Percentiles rank a stretch among this genome's conserved stretches.
Evolutionary conservation across 1,140 invertebrate species (phyloP).

Genomic region (Bradynema listronoti): DNA sequence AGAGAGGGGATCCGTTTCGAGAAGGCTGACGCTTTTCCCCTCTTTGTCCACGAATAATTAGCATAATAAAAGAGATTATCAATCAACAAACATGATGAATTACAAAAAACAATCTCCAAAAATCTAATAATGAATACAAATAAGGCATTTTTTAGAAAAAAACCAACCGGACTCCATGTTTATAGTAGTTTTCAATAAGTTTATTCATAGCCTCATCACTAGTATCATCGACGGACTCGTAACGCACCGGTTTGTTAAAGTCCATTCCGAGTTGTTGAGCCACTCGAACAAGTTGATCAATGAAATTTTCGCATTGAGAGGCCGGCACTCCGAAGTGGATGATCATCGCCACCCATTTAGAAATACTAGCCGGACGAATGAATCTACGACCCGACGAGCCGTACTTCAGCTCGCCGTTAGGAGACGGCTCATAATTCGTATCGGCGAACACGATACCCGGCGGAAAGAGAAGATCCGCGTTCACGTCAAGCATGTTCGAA

Average conservation of each 20-base stretch:
- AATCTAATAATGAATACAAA: too few species aligned
- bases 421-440: constrained; percentile 16
- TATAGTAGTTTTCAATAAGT: too few species aligned
- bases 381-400: constrained; percentile 4
- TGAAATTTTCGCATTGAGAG: constrained; percentile 4
- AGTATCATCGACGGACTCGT: neutral
- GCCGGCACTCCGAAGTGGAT: constrained; percentile 1
- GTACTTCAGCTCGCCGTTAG: constrained; percentile 6
- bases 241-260: neutral
- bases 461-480: constrained; percentile 12
- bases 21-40: too few species aligned
- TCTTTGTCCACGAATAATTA: too few species aligned
- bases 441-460: constrained; percentile 16
- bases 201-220: too few species aligned
- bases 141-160: too few species aligned
- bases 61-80: too few species aligned
- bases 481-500: constrained; percentile 5
- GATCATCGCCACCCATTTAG: constrained; percentile 3
- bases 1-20: too few species aligned
- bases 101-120: too few species aligned
- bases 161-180: too few species aligned
- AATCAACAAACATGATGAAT: too few species aligned
- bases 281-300: constrained; percentile 6
- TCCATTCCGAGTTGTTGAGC: constrained; percentile 8
- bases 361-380: neutral